Base-by-base conservation (phyloP, 2,888 invertebrate genomes). In the Bombyx huttoni region DNA sequence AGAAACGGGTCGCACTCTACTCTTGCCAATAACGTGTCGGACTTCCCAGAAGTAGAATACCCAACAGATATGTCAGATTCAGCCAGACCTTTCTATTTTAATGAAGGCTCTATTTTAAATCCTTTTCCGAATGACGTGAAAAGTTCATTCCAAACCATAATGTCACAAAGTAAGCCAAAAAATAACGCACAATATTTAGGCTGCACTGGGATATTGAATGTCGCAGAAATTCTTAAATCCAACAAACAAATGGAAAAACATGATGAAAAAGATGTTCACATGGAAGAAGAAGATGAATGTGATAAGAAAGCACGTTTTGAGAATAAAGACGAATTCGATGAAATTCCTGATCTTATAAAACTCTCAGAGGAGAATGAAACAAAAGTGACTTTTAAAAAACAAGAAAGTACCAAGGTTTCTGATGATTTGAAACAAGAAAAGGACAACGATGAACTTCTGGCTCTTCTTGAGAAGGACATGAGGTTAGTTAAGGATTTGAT, bases 41-140 rank as follows among this genome's bases (percentile, higher is more conserved):
- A 57, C 55, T 75, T 75, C 48, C 77, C 76, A 3, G 64, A 63
- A 34, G 62, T 73, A 0, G 75, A 75, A 57, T 76, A 67, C 52
- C 76, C 76, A 13, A 61, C 59, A 24, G 68, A 65, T 54, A 61
- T 75, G 47, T 55, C 74, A 52, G 79, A 80, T 12, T 56, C 70
- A n/a, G 58, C 64, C 3, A 70, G 70, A 54, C 81, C 78, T 12
- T 81, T 71, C 58, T 82, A 72, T 56, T 68, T 64, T n/a, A 69
- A 61, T 52, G 52, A 63, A 2, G 65, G 65, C 8, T 55, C 59
- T 10, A 54, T 67, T 34, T 56, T 70, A 13, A 72, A 59, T 40
- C 68, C 78, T 8, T 83, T 82, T 59, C 59, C 73, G 24, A 58
- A 68, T 14, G 78, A 81, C 24, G 76, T 80, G 0, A 70, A 70